Percentiles rank a stretch among this genome's conserved stretches.
Evolutionary conservation across 1,140 invertebrate genomes (phyloP).

Genomic region (Diprion similis): DNA sequence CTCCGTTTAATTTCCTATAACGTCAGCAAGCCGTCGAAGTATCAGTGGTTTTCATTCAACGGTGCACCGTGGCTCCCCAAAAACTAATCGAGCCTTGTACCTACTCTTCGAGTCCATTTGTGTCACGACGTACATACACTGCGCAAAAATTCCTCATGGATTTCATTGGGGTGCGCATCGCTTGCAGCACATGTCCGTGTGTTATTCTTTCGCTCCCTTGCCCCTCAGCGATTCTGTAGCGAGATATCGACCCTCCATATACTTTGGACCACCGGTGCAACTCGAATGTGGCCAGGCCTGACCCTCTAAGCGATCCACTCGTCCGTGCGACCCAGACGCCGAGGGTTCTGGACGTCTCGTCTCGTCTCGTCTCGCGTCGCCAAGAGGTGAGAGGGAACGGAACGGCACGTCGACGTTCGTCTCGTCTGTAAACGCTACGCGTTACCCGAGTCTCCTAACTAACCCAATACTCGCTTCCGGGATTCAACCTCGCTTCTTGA

Average conservation of each 20-base stretch:
- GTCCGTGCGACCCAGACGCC: background rate
- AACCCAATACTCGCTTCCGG: no score
- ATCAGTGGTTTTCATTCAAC: constrained; percentile 1
- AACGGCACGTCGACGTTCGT: no score
- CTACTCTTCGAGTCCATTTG: background rate
- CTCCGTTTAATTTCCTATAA: constrained; percentile 6
- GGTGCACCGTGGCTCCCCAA: background rate
- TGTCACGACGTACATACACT: background rate
- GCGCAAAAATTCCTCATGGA: background rate
- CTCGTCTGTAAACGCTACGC: no score
- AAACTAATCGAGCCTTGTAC: background rate
- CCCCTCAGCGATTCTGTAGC: no score
- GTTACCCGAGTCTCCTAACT: no score
- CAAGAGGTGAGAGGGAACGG: no score
- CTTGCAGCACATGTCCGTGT: no score
- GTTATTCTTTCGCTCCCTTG: background rate
- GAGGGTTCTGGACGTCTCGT: background rate
- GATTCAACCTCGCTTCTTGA: background rate
- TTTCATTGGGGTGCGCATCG: background rate
- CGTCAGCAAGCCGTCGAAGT: background rate
- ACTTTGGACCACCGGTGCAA: background rate
- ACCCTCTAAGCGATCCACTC: background rate
- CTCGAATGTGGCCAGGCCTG: background rate
- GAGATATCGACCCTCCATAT: no score
- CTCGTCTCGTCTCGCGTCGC: no score